Percentiles rank a stretch among this genome's conserved stretches.
Conservation (phyloP, 1,140 invertebrate species). For the Calycopis cecrops region DNA sequence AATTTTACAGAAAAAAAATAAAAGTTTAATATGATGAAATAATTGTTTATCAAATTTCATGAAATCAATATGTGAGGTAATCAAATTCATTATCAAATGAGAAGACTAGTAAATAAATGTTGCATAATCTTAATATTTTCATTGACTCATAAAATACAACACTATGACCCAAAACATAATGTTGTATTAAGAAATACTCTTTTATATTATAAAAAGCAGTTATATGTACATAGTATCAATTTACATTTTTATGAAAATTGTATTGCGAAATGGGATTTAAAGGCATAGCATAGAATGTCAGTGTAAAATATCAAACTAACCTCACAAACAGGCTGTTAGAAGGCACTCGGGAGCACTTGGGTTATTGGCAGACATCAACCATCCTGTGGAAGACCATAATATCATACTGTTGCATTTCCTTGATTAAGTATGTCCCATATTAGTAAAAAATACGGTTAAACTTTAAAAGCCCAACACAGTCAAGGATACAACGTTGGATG, state of each 20-base stretch:
- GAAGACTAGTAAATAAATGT: no score
- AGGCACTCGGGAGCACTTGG: constrained; percentile 64
- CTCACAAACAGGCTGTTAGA: constrained; percentile 70
- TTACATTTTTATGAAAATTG: neutral
- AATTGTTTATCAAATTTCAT: no score
- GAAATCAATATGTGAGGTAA: no score
- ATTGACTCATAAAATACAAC: no score
- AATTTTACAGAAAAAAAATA: no score
- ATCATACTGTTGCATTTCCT: constrained; percentile 48
- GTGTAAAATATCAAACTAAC: constrained; percentile 48
- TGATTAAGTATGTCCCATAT: constrained; percentile 36
- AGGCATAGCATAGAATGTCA: constrained; percentile 14
- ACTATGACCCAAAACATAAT: no score
- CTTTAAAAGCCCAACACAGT: constrained; percentile 45
- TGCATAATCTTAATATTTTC: no score
- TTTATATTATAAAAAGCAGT: no score
- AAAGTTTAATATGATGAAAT: no score
- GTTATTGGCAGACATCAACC: constrained; percentile 65
- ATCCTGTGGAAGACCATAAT: constrained; percentile 59
- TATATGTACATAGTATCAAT: neutral
- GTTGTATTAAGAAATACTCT: no score
- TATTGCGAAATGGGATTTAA: neutral
- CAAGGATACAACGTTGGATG: constrained; percentile 64
- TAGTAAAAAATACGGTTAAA: constrained; percentile 40
- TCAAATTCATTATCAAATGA: no score